A percentile compares a stretch with the other conserved stretches of the same genome.
Evolutionary conservation across 2,113 vertebrate species (phyloP).

Genomic region (Larimichthys crocea): DNA sequence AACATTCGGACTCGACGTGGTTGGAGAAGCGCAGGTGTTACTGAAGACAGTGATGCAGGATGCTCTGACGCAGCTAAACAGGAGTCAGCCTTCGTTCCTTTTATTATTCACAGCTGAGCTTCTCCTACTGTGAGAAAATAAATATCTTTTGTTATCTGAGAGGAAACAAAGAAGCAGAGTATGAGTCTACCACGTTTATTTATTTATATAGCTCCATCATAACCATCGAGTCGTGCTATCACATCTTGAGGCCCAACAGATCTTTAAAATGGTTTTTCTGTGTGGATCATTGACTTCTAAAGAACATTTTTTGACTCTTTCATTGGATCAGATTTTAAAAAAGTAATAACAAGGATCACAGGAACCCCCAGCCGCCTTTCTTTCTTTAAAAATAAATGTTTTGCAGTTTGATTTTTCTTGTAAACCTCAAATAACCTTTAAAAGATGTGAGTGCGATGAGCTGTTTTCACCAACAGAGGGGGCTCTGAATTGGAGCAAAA

Average conservation of each 20-base stretch:
- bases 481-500: constrained; percentile 9
- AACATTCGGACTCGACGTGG: not conserved
- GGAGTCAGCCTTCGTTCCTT: not conserved
- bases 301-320: not conserved
- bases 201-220: not conserved
- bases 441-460: not conserved
- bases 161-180: not conserved
- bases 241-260: not conserved
- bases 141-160: not conserved
- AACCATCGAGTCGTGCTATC: not conserved
- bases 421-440: constrained; percentile 7
- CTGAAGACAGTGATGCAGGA: no score
- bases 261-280: not conserved
- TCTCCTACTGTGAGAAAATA: not conserved
- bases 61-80: not conserved
- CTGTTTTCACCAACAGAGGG: constrained; percentile 68
- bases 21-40: not conserved
- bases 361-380: not conserved
- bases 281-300: not conserved
- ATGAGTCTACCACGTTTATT: not conserved
- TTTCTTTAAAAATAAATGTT: not conserved
- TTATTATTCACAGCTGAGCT: not conserved
- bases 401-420: not conserved
- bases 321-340: not conserved
- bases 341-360: not conserved